Evolutionary conservation across 2,888 invertebrate species (phyloP).

Genomic region (Phengaris alcon): DNA sequence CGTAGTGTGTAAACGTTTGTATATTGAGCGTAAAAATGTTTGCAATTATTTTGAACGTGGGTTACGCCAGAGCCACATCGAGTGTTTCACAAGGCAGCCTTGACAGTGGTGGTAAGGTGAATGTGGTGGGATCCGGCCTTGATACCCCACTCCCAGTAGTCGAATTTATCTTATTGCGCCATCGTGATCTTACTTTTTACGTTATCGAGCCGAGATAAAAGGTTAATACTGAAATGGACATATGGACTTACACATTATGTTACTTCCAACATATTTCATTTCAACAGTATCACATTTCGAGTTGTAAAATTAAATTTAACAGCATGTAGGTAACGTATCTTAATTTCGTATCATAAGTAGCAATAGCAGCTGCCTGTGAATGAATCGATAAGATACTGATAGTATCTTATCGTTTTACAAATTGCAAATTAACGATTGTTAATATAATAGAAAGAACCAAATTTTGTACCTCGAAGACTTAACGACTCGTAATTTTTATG

Average conservation of each 20-base stretch:
- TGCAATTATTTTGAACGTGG: slow-evolving; percentile 33
- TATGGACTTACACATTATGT: neutral
- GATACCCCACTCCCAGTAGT: slow-evolving; percentile 63
- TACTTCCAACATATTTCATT: neutral
- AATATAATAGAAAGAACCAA: neutral
- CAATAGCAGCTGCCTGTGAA: neutral
- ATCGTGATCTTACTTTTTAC: slow-evolving; percentile 16
- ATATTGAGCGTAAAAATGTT: slow-evolving; percentile 18
- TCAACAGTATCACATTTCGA: slow-evolving; percentile 2
- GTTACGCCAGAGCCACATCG: slow-evolving; percentile 44
- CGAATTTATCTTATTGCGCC: slow-evolving; percentile 43
- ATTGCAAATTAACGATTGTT: neutral
- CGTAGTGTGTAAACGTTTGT: neutral
- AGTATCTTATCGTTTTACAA: slow-evolving; percentile 1
- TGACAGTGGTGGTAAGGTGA: slow-evolving; percentile 74
- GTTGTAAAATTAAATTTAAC: neutral
- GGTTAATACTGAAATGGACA: slow-evolving; percentile 1
- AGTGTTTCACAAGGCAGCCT: slow-evolving; percentile 70
- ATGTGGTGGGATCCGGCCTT: slow-evolving; percentile 75
- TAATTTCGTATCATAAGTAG: neutral
- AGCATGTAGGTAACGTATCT: neutral
- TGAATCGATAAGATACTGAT: neutral
- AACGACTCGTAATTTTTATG: neutral
- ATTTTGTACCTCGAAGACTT: neutral
- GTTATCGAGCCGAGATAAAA: neutral